phyloP scores from a whole-genome alignment of 2,888 invertebrate genomes.

The Plagodis pulveraria region DNA sequence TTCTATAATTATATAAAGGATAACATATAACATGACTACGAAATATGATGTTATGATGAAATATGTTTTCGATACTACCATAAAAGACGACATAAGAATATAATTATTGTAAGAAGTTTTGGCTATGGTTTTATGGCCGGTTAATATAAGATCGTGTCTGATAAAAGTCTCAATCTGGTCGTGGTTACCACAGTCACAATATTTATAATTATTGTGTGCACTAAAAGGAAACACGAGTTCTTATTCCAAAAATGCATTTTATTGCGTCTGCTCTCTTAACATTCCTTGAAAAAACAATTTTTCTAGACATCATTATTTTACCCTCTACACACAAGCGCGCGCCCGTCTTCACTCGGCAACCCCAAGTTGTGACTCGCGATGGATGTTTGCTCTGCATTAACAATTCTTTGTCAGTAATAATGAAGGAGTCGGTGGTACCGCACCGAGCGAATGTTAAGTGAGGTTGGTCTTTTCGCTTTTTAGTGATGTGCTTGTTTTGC shows the following conservation, averaged over 20 bases:
- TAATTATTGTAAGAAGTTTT: too few relatives aligned
- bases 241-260: not conserved
- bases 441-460: slow-evolving; percentile 8
- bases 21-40: too few relatives aligned
- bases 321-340: slow-evolving; percentile 8
- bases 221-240: too few relatives aligned
- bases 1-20: too few relatives aligned
- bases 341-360: slow-evolving; percentile 5
- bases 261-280: not conserved
- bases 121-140: too few relatives aligned
- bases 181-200: too few relatives aligned
- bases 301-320: slow-evolving; percentile 6
- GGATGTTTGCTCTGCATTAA: slow-evolving; percentile 29
- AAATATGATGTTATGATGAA: too few relatives aligned
- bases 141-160: too few relatives aligned
- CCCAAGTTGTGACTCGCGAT: slow-evolving; percentile 14
- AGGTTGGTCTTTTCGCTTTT: slow-evolving; percentile 18
- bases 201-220: too few relatives aligned
- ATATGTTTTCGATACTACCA: too few relatives aligned
- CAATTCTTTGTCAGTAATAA: slow-evolving; percentile 33
- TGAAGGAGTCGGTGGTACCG: slow-evolving; percentile 13
- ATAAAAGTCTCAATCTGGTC: too few relatives aligned
- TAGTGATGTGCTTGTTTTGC: slow-evolving; percentile 7
- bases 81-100: too few relatives aligned
- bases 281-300: not conserved